A percentile compares a stretch with the other conserved stretches of the same genome.
phyloP scores from a whole-genome alignment of 2,113 vertebrate species.

The Gavia stellata region DNA sequence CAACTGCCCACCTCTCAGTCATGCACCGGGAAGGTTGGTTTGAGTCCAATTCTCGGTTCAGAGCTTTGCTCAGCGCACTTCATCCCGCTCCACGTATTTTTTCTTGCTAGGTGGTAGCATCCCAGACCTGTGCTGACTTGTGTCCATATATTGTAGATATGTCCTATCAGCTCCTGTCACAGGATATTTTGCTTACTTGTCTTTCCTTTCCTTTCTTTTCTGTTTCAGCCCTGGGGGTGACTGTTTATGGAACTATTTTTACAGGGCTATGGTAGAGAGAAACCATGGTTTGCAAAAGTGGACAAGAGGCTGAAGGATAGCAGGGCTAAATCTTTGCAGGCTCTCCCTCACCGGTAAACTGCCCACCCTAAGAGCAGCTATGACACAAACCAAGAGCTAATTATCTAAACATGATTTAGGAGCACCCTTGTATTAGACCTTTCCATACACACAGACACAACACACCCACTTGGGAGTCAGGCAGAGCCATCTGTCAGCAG shows the following conservation, averaged over 20 bases:
- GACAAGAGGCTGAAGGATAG: background rate
- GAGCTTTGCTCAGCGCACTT: background rate
- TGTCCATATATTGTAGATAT: background rate
- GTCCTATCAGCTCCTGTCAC: background rate
- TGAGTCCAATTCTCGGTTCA: background rate
- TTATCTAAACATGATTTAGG: background rate
- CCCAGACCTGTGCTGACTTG: background rate
- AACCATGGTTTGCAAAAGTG: background rate
- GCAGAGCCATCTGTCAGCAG: background rate
- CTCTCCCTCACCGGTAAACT: background rate
- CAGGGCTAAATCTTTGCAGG: background rate
- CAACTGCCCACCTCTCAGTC: background rate
- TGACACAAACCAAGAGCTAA: background rate
- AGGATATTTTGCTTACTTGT: background rate
- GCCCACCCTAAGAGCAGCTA: background rate
- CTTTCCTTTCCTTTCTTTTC: background rate
- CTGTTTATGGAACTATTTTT: background rate
- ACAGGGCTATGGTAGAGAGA: background rate
- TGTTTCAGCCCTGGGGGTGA: background rate
- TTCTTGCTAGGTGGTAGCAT: background rate
- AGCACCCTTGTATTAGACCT: background rate
- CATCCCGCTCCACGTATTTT: background rate
- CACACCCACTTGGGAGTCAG: background rate
- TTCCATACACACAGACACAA: too few species aligned
- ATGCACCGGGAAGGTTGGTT: background rate